Evolutionary conservation across 2,113 vertebrate genomes (phyloP), one percentile per base, ranked within the genome.

Genomic region (Corvus cornix): DNA sequence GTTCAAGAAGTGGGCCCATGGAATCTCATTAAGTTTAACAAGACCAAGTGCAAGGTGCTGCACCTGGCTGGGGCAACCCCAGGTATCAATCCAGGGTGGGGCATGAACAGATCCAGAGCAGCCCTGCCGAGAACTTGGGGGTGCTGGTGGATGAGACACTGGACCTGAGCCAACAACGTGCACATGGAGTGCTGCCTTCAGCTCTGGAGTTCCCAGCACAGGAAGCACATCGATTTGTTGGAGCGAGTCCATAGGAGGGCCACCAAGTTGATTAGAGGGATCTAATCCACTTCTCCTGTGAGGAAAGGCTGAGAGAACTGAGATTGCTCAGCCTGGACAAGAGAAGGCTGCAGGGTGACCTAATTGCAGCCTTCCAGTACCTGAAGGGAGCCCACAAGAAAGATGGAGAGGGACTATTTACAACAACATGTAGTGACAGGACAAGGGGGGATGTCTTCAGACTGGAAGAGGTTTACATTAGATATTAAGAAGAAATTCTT

Each of bases 101-200:
- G 16, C 16, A 67, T 20, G 33, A 52, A 67, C 12, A 44, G 21
- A 23, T 7, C 19, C 31, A 63, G 72, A 63, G 41, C 35, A 69
- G 41, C 31, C 35, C 31, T 63, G 41, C 17, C 0, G 0, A 69
- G 70, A 69, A 19, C 41, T 27, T 49, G 48, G n/a, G 46, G 46
- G 41, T 68, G 48, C 62, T 27, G 39, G 21, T 35, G 70, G 30
- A 28, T 9, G 49, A 33, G 35, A 35, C 15, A 5, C 41, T 53
- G 62, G 48, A 27, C 41, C 53, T 1, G 6, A 55, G 26, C 41
- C 79, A 69, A 13, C 21, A 41, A 27, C 0, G 0, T 23, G 63
- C n/a, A 83, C 21, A 10, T 55, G 70, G 6, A 83, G 41, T 4
- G 14, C 41, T 76, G 48, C 21, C 14, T 55, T 33, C 79, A 76